A percentile compares a stretch with the other conserved stretches of the same genome.
These are phyloP conservation scores for Lota lota DNA, from an alignment of 2,113 vertebrate genomes.

Conservation along the genomic window DNA sequence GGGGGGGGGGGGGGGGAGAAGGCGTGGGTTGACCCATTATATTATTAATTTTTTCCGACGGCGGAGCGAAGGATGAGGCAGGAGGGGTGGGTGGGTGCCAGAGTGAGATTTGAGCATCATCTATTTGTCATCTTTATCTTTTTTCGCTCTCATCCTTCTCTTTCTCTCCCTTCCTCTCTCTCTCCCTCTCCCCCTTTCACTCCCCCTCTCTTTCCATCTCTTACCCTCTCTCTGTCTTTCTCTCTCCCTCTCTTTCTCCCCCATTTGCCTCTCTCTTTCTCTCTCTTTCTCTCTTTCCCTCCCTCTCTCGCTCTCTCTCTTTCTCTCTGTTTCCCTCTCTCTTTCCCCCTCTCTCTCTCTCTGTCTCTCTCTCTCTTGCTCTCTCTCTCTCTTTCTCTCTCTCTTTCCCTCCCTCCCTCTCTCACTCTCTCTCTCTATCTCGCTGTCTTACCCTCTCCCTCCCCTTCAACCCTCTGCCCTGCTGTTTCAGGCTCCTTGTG, in stretches of 20 bases:
- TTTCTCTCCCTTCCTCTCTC: constrained; percentile 44
- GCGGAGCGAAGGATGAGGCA: constrained; percentile 60
- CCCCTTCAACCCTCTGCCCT: constrained; percentile 68
- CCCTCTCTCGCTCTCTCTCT: constrained; percentile 67
- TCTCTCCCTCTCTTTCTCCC: constrained; percentile 8
- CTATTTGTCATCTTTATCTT: constrained; percentile 74
- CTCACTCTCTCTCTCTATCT: constrained; percentile 58
- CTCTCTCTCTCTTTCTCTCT: neutral
- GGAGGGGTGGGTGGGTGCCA: constrained; percentile 70
- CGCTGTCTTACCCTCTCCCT: constrained; percentile 41
- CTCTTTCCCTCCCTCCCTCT: neutral
- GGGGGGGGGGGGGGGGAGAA: constrained; percentile 7
- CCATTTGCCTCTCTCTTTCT: constrained; percentile 70
- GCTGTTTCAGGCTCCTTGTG: constrained; percentile 67
- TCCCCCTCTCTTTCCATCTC: neutral
- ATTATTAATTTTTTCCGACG: too few species aligned
- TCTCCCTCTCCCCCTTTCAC: neutral
- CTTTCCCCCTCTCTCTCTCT: constrained; percentile 48
- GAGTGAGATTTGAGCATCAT: constrained; percentile 72
- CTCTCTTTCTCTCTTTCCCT: constrained; percentile 30
- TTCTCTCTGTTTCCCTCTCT: neutral
- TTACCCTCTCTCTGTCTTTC: constrained; percentile 11
- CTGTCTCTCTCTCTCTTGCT: constrained; percentile 69
- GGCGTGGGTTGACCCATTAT: constrained; percentile 53
- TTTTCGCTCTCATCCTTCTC: constrained; percentile 59